These are phyloP conservation scores for Pristiophorus japonicus DNA, from an alignment of 2,113 vertebrate genomes.

Conservation along the genomic window DNA sequence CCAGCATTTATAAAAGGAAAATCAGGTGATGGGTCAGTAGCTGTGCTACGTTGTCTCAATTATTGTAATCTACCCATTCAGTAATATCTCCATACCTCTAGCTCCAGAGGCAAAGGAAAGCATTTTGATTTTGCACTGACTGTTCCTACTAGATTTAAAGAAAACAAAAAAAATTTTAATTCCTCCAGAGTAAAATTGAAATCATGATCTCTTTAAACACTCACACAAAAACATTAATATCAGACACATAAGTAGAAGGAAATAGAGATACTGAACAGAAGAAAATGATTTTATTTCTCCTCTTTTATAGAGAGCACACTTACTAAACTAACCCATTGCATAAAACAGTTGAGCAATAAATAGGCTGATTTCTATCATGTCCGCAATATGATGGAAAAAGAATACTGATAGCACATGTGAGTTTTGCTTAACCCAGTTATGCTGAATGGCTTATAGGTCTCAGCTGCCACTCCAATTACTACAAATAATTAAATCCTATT, in stretches of 20 bases:
- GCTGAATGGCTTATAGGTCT: neutral
- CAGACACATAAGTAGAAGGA: neutral
- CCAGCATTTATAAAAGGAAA: neutral
- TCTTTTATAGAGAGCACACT: neutral
- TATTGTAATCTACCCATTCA: neutral
- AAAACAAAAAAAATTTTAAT: neutral
- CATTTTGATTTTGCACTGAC: neutral
- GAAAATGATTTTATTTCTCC: too few species aligned
- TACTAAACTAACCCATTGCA: neutral
- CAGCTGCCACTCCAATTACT: neutral
- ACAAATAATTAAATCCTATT: neutral
- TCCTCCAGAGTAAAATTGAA: neutral
- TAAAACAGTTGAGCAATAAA: conserved; percentile 9
- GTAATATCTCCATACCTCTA: neutral
- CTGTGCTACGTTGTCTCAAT: neutral
- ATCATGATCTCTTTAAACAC: neutral
- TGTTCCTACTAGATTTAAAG: neutral
- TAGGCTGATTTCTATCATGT: conserved; percentile 5
- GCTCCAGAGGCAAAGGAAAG: neutral
- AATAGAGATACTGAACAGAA: neutral
- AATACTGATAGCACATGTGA: neutral
- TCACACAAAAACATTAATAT: neutral
- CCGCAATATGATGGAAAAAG: neutral
- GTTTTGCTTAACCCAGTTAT: neutral
- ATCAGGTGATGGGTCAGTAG: neutral